Percentiles rank a stretch among this genome's conserved stretches.
Conservation (phyloP, 2,888 invertebrate genomes). For the Lochmaea capreae region DNA sequence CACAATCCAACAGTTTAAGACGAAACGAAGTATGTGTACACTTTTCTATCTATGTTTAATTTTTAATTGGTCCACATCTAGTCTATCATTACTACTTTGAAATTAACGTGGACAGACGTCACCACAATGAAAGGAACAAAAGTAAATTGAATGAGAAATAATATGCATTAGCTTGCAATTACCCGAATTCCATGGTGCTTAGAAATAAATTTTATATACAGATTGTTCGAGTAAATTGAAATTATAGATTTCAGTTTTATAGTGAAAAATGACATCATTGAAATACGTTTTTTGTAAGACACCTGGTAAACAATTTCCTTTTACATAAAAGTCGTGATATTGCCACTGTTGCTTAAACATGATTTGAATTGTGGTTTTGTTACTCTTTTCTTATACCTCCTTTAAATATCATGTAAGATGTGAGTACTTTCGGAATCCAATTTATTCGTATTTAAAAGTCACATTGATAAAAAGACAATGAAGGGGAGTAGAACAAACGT, state of each 20-base stretch:
- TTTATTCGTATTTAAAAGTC: background rate
- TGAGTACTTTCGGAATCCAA: background rate
- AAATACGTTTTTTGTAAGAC: conserved; percentile 13
- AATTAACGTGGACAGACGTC: no score
- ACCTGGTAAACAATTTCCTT: conserved; percentile 17
- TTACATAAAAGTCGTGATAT: conserved; percentile 20
- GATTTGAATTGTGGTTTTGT: conserved; percentile 17
- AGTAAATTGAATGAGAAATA: no score
- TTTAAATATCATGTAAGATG: background rate
- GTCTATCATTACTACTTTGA: no score
- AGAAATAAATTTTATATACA: background rate
- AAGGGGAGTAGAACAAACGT: no score
- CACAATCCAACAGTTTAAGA: no score
- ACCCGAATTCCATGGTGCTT: background rate
- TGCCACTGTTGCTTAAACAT: conserved; percentile 16
- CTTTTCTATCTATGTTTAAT: no score
- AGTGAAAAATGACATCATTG: conserved; percentile 5
- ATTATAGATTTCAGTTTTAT: background rate
- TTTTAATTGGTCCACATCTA: no score
- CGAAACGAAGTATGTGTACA: no score
- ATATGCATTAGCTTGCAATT: no score
- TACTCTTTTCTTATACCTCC: background rate
- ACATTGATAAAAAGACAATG: no score
- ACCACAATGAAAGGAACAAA: no score
- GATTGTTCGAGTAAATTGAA: conserved; percentile 3